Base-by-base conservation (phyloP, 2,797 vertebrate species). In the Dendrocincla fuliginosa region DNA sequence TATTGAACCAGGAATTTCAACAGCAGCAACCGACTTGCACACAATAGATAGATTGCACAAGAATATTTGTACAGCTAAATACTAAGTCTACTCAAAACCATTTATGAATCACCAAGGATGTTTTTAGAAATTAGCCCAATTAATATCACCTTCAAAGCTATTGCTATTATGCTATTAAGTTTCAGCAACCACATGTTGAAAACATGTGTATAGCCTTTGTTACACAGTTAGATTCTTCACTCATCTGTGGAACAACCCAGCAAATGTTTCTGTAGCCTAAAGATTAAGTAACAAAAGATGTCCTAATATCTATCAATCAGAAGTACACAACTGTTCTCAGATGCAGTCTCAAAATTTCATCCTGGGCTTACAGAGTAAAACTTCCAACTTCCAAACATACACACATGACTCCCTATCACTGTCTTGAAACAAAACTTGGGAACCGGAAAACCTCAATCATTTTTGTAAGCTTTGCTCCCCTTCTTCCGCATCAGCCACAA, bases 61-160 rank as follows among this genome's bases (percentile, higher is more conserved):
- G 90, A 64, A 16, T 83, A 55, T 76, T 93, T 84, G 57, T 71
- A 86, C 52, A 90, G 64, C 47, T 79, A 74, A 78, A 87, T 33
- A 41, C 59, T 57, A 46, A 4, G 9, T 44, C 85, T 87, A 91
- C 83, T 93, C 35, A 55, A 91, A 91, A 28, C 57, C 39, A 55
- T 59, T 88, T 84, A 44, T 53, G 42, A 93, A 69, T n/a, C 27
- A 61, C 13, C 68, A 49, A 42, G 24, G 46, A 92, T 74, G 88
- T 94, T 47, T 84, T 95, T 71, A 88, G 59, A 89, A 90, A 86
- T 57, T 7, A 75, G 44, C 32, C 61, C 84, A 75, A 84, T 81
- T 85, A 93, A 55, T 67, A 92, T 47, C 37, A 78, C 57, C 76
- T 94, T 86, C 79, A 70, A 90, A 90, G 83, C 53, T 71, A 80